phyloP scores from a whole-genome alignment of 2,888 invertebrate species.

The Orchesellides sinensis region DNA sequence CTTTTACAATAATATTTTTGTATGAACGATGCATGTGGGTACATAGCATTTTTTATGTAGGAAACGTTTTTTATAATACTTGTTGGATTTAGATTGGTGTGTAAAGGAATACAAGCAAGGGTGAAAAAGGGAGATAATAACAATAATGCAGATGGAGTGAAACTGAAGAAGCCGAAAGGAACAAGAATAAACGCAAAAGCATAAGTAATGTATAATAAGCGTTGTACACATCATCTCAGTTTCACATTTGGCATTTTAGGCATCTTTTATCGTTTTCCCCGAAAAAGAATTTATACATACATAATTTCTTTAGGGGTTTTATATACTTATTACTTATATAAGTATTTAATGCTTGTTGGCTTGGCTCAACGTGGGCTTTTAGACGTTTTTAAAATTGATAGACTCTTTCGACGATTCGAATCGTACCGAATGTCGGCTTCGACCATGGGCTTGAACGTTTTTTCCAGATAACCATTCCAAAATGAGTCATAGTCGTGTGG shows the following conservation, averaged over 20 bases:
- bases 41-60: too few species aligned
- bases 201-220: not conserved
- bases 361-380: too few species aligned
- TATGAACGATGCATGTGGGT: not conserved
- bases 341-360: not conserved
- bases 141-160: slow-evolving; percentile 1
- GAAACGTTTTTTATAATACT: too few species aligned
- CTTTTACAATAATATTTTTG: not conserved
- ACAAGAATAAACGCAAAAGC: not conserved
- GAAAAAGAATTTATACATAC: not conserved
- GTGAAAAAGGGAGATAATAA: too few species aligned
- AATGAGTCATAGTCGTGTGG: slow-evolving; percentile 2
- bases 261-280: slow-evolving; percentile 25
- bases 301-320: too few species aligned
- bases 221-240: slow-evolving; percentile 21
- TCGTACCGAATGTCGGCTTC: not conserved
- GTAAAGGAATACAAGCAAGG: too few species aligned
- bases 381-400: not conserved
- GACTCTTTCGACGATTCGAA: not conserved
- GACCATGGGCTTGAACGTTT: too few species aligned
- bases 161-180: not conserved
- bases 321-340: not conserved
- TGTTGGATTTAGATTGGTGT: slow-evolving; percentile 42
- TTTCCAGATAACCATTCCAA: not conserved
- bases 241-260: slow-evolving; percentile 51